A percentile compares a stretch with the other conserved stretches of the same genome.
phyloP scores from a whole-genome alignment of 2,888 invertebrate species.

The Lydus trimaculatus region DNA sequence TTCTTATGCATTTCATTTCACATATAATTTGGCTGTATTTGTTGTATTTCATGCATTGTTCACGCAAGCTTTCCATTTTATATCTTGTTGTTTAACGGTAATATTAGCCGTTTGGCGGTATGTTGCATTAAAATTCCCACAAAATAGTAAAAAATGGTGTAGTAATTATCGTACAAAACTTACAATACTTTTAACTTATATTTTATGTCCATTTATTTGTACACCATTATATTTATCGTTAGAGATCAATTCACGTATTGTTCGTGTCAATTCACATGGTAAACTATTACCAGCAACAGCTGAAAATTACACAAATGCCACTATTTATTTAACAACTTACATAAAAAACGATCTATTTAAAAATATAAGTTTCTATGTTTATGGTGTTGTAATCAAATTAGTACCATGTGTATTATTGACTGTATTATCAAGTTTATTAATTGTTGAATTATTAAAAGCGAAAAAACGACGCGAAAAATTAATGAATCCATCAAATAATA shows the following conservation, averaged over 20 bases:
- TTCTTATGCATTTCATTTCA: constrained; percentile 63
- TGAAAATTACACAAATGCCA: constrained; percentile 30
- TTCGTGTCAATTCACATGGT: constrained; percentile 59
- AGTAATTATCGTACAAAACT: constrained; percentile 77
- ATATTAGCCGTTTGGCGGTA: constrained; percentile 92
- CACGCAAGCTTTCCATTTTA: constrained; percentile 86
- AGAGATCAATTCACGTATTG: constrained; percentile 66
- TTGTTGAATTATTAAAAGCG: constrained; percentile 79
- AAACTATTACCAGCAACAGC: constrained; percentile 43
- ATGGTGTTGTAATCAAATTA: constrained; percentile 90
- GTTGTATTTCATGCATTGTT: constrained; percentile 90
- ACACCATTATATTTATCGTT: constrained; percentile 83
- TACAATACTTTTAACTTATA: constrained; percentile 80
- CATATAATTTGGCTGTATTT: constrained; percentile 81
- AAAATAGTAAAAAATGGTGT: constrained; percentile 83
- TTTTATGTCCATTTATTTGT: constrained; percentile 83
- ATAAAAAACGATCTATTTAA: constrained; percentile 34
- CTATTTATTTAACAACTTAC: constrained; percentile 36
- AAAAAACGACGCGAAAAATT: constrained; percentile 73
- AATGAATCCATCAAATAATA: constrained; percentile 57
- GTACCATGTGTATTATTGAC: constrained; percentile 89
- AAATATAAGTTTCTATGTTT: constrained; percentile 78
- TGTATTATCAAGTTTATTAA: constrained; percentile 77
- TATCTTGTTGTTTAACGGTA: constrained; percentile 92
- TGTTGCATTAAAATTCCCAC: constrained; percentile 83